Evolutionary conservation across 2,888 invertebrate genomes (phyloP).

Genomic region (Beris chalybata): DNA sequence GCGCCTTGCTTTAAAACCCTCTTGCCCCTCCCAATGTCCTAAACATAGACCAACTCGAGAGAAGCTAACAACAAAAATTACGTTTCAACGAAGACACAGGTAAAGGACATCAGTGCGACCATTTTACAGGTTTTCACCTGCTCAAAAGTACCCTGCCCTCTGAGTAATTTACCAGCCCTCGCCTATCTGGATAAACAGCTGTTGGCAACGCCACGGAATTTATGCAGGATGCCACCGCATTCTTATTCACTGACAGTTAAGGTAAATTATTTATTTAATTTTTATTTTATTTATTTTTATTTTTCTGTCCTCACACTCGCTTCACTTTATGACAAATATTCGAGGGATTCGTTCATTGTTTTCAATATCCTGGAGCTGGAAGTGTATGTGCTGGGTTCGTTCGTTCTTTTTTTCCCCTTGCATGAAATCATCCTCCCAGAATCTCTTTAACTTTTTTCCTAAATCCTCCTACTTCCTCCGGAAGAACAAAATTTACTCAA

Average conservation of each 20-base stretch:
- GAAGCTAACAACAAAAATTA: slow-evolving; percentile 4
- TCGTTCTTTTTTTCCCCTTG: no score
- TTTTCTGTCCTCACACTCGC: not conserved
- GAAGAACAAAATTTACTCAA: no score
- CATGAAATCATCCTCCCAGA: no score
- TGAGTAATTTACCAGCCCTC: slow-evolving; percentile 2
- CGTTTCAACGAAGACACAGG: slow-evolving; percentile 1
- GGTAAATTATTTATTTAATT: no score
- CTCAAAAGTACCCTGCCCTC: not conserved
- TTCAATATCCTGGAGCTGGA: not conserved
- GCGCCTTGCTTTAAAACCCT: not conserved
- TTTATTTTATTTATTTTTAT: no score
- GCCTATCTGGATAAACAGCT: slow-evolving; percentile 17
- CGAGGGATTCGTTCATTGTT: not conserved
- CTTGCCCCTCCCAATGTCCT: no score
- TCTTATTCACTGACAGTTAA: slow-evolving; percentile 42
- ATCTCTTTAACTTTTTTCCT: no score
- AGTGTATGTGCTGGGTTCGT: no score
- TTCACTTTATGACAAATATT: not conserved
- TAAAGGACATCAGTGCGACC: not conserved
- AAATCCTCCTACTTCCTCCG: no score
- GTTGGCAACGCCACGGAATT: slow-evolving; percentile 18
- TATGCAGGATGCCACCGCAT: slow-evolving; percentile 35
- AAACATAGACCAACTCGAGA: no score
- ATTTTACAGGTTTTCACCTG: slow-evolving; percentile 12